Conservation (phyloP, 2,113 vertebrate species). For the Antennarius striatus region DNA sequence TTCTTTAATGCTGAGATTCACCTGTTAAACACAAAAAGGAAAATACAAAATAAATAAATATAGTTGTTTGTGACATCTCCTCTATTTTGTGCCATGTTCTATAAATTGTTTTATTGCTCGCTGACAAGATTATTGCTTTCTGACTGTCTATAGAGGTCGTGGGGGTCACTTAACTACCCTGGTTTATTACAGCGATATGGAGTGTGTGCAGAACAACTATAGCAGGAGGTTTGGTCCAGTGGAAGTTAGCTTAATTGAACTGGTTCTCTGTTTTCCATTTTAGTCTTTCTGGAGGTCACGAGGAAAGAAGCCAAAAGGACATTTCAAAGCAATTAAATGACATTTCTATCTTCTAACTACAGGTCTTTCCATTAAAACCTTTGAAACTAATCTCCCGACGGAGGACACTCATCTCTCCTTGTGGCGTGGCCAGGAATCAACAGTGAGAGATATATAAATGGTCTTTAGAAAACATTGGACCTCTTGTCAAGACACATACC, state of each 20-base stretch:
- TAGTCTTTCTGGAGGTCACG: constrained; percentile 27
- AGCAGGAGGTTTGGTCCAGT: constrained; percentile 29
- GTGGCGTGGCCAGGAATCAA: constrained; percentile 71
- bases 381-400: constrained; percentile 55
- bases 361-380: constrained; percentile 63
- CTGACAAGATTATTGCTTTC: constrained; percentile 53
- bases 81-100: constrained; percentile 1
- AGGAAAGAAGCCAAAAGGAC: constrained; percentile 37
- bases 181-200: constrained; percentile 59
- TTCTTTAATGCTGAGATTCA: constrained; percentile 40
- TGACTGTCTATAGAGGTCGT: constrained; percentile 73
- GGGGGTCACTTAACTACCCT: constrained; percentile 75
- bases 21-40: constrained; percentile 17
- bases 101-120: constrained; percentile 59
- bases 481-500: constrained; percentile 76
- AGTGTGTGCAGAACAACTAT: constrained; percentile 16
- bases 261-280: not conserved
- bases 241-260: constrained; percentile 9
- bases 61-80: not conserved
- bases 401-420: constrained; percentile 72
- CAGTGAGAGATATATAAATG: constrained; percentile 76
- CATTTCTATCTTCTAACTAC: constrained; percentile 57
- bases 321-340: constrained; percentile 70
- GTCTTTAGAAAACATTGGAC: constrained; percentile 68
- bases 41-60: not conserved